A percentile compares a stretch with the other conserved stretches of the same genome.
Evolutionary conservation across 2,797 vertebrate genomes (phyloP).

Genomic region (Paedocypris micromegethes): DNA sequence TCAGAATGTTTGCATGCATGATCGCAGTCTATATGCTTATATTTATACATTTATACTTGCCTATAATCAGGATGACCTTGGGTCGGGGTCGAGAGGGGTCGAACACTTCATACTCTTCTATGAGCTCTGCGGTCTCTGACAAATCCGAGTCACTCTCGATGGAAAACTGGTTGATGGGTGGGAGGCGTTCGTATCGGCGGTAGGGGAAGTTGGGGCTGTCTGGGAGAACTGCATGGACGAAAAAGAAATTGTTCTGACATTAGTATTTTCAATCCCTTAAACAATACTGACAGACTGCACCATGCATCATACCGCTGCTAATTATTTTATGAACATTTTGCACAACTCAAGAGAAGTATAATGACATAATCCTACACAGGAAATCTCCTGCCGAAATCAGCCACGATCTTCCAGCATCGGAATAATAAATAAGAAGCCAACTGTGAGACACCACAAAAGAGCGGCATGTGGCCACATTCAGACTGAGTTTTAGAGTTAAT

Average conservation of each 20-base stretch:
- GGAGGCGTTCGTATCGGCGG: conserved; percentile 90
- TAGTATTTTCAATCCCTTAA: neutral
- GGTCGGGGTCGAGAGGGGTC: conserved; percentile 86
- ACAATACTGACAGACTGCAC: neutral
- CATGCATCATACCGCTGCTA: too few species aligned
- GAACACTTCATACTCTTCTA: conserved; percentile 95
- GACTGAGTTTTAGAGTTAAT: conserved; percentile 14
- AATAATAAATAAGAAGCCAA: conserved; percentile 6
- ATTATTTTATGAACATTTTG: neutral
- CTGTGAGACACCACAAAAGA: conserved; percentile 2
- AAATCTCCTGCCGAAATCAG: neutral
- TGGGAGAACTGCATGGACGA: conserved; percentile 79
- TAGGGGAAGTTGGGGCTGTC: conserved; percentile 92
- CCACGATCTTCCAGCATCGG: neutral
- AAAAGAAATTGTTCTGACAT: conserved; percentile 9
- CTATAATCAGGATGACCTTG: conserved; percentile 95
- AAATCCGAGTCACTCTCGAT: conserved; percentile 97
- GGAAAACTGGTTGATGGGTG: conserved; percentile 97
- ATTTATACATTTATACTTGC: conserved; percentile 59
- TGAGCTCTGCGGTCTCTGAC: conserved; percentile 94
- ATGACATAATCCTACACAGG: conserved; percentile 10
- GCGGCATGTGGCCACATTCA: conserved; percentile 4
- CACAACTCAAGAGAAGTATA: conserved; percentile 12
- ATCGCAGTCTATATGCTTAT: neutral
- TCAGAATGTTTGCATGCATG: neutral